These are phyloP conservation scores for Sceloporus tristichus DNA, from an alignment of 2,113 vertebrate genomes.

Conservation along the genomic window DNA sequence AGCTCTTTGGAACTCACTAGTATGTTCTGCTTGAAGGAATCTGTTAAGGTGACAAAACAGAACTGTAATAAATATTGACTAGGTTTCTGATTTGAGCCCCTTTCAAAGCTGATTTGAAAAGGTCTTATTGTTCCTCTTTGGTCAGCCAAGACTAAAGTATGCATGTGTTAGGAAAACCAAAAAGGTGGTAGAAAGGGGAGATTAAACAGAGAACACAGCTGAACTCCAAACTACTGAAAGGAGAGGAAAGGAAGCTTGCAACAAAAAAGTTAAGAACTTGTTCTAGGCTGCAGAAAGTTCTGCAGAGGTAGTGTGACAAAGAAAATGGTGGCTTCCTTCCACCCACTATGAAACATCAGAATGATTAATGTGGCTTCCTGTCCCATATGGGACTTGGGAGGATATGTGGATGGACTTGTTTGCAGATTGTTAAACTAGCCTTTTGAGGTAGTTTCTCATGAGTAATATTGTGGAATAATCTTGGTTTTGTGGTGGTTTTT, in stretches of 20 bases:
- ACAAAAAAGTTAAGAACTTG: constrained; percentile 49
- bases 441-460: neutral
- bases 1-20: constrained; percentile 30
- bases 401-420: neutral
- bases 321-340: neutral
- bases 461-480: neutral
- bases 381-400: neutral
- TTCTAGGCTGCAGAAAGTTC: constrained; percentile 44
- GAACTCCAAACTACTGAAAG: constrained; percentile 70
- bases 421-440: neutral
- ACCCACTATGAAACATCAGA: constrained; percentile 41
- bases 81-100: constrained; percentile 68
- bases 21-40: constrained; percentile 68
- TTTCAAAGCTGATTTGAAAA: constrained; percentile 82
- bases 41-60: constrained; percentile 69
- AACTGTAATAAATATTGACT: constrained; percentile 81
- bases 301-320: constrained; percentile 43
- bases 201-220: constrained; percentile 70
- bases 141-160: constrained; percentile 71
- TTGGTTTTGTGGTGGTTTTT: neutral
- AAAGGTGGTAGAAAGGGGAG: constrained; percentile 64
- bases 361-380: constrained; percentile 48
- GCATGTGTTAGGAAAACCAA: constrained; percentile 81
- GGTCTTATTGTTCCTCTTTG: constrained; percentile 84
- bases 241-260: constrained; percentile 63